Conservation (phyloP, 1,140 invertebrate species). For the Sinonovacula constricta region DNA sequence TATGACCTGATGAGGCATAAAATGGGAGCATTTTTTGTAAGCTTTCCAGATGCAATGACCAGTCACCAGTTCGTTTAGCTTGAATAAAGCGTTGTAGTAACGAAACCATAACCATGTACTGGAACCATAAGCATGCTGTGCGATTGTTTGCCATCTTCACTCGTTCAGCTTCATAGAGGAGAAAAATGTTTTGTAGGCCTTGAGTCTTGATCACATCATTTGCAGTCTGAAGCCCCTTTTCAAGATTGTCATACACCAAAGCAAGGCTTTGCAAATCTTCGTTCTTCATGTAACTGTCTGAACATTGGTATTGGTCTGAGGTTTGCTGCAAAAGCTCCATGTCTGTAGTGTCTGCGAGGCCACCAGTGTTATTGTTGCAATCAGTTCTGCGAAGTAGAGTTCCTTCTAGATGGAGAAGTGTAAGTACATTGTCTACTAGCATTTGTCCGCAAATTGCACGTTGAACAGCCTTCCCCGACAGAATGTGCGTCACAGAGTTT, state of each 20-base stretch:
- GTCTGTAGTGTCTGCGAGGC: neutral
- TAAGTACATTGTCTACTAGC: slow-evolving; percentile 50
- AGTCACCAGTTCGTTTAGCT: slow-evolving; percentile 55
- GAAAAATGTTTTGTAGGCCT: too few species aligned
- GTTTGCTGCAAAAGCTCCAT: neutral
- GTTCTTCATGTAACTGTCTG: neutral
- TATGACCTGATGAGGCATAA: slow-evolving; percentile 77
- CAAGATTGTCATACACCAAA: neutral
- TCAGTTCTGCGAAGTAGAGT: too few species aligned
- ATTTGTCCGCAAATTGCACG: slow-evolving; percentile 75
- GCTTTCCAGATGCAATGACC: slow-evolving; percentile 25
- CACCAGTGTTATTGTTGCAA: slow-evolving; percentile 38
- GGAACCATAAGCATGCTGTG: slow-evolving; percentile 31
- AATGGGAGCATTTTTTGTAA: slow-evolving; percentile 73
- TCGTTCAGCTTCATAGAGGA: too few species aligned
- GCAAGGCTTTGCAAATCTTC: neutral
- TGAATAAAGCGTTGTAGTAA: slow-evolving; percentile 41
- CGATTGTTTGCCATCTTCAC: neutral
- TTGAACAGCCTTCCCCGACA: slow-evolving; percentile 75
- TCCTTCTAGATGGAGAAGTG: too few species aligned
- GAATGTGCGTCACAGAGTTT: slow-evolving; percentile 70
- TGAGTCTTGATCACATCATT: too few species aligned
- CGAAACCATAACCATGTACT: slow-evolving; percentile 52
- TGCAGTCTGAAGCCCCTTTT: too few species aligned
- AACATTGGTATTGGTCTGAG: neutral